A percentile compares a stretch with the other conserved stretches of the same genome.
Evolutionary conservation across 2,113 vertebrate species (phyloP).

Genomic region (Ochotona curzoniae): DNA sequence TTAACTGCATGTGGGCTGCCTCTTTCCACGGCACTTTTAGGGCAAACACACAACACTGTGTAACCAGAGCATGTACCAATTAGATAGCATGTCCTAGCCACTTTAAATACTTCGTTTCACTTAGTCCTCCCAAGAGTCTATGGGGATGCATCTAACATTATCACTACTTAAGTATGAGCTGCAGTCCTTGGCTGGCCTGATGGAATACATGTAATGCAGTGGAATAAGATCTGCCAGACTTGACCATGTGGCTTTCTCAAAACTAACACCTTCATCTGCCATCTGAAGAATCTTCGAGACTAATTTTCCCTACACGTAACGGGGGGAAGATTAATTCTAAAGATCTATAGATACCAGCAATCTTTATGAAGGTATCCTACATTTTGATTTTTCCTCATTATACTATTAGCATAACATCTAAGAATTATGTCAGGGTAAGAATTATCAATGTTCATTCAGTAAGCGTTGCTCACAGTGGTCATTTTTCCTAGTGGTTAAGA

Average conservation of each 20-base stretch:
- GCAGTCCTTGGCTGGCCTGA: not conserved
- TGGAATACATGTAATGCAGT: fast-evolving
- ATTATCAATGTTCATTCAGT: slow-evolving; percentile 11
- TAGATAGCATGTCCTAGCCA: not conserved
- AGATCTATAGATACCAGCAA: not conserved
- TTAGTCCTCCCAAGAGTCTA: not conserved
- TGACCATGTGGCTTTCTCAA: not conserved
- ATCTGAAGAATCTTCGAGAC: slow-evolving; percentile 17
- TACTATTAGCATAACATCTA: slow-evolving; percentile 2
- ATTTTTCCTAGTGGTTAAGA: no score
- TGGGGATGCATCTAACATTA: not conserved
- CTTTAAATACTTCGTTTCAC: not conserved
- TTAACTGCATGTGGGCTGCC: not conserved
- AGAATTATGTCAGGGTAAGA: slow-evolving; percentile 38
- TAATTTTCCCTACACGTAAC: not conserved
- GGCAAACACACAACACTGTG: not conserved
- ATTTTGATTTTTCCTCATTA: not conserved
- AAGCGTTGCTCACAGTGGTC: not conserved
- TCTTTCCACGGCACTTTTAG: not conserved
- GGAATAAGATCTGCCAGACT: not conserved
- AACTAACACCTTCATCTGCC: not conserved
- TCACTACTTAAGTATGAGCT: not conserved
- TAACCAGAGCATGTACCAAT: not conserved
- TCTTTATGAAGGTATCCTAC: not conserved
- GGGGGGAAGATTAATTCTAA: not conserved